Evolutionary conservation across 2,888 invertebrate genomes (phyloP).

Genomic region (Epinotia brunnichana): DNA sequence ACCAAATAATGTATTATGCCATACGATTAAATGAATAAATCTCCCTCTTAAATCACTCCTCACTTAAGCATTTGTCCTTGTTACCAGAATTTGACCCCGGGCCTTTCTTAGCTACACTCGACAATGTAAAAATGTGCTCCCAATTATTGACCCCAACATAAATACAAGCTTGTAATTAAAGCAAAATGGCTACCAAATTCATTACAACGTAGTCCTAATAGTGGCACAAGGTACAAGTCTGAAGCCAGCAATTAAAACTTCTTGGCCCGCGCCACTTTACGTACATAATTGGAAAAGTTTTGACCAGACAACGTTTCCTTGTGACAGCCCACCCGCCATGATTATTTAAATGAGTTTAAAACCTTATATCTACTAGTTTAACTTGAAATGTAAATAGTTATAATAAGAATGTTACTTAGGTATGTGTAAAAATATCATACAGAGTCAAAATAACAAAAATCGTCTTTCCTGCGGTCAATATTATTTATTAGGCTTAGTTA

Average conservation of each 20-base stretch:
- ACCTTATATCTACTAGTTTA: conserved; percentile 5
- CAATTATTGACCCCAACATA: background rate
- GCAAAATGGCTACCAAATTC: conserved; percentile 30
- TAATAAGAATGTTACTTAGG: no score
- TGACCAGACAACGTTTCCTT: conserved; percentile 40
- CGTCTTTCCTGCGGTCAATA: no score
- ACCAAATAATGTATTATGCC: no score
- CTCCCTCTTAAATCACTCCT: no score
- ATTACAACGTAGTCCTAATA: conserved; percentile 32
- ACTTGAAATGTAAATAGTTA: background rate
- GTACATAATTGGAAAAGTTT: conserved; percentile 44
- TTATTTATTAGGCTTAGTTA: no score
- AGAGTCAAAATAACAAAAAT: no score
- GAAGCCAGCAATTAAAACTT: conserved; percentile 47
- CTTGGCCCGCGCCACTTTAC: conserved; percentile 42
- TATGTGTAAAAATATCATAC: no score
- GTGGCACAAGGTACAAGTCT: conserved; percentile 41
- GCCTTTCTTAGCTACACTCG: background rate
- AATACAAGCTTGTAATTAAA: conserved; percentile 20
- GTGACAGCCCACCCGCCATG: conserved; percentile 27
- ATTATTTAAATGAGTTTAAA: conserved; percentile 33
- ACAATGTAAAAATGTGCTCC: background rate
- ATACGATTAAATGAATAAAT: no score
- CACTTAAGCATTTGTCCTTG: no score
- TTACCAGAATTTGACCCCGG: no score